Percentiles rank a stretch among this genome's conserved stretches.
Conservation (phyloP, 2,888 invertebrate genomes). For the Leucophenga montana region DNA sequence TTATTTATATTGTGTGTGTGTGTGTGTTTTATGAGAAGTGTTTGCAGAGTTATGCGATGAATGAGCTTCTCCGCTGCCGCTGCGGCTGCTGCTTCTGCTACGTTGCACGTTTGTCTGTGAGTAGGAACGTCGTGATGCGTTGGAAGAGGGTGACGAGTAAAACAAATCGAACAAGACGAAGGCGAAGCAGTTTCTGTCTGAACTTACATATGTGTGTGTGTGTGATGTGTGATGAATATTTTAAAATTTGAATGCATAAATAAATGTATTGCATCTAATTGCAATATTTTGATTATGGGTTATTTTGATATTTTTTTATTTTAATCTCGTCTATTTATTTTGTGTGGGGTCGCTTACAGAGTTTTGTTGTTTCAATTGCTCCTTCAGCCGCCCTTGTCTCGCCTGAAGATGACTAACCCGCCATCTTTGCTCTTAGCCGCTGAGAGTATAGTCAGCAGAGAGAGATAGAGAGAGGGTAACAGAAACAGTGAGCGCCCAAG, state of each 20-base stretch:
- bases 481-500: neutral
- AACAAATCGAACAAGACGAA: constrained; percentile 4
- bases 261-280: too few relatives aligned
- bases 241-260: neutral
- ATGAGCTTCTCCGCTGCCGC: neutral
- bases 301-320: neutral
- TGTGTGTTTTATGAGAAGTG: too few relatives aligned
- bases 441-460: neutral
- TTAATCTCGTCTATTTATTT: neutral
- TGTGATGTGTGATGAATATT: constrained; percentile 8
- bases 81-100: constrained; percentile 13
- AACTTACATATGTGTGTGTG: too few relatives aligned
- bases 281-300: too few relatives aligned
- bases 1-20: neutral
- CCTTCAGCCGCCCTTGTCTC: constrained; percentile 29
- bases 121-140: too few relatives aligned
- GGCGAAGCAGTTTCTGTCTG: constrained; percentile 32
- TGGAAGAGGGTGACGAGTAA: neutral
- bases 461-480: constrained; percentile 9
- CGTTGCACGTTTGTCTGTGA: constrained; percentile 26
- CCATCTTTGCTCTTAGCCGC: constrained; percentile 40
- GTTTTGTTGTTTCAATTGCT: neutral
- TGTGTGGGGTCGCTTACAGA: neutral
- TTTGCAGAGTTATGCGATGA: too few relatives aligned
- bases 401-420: constrained; percentile 55